Base-by-base conservation (phyloP, 2,888 invertebrate genomes). In the Loripinus fragilis region DNA sequence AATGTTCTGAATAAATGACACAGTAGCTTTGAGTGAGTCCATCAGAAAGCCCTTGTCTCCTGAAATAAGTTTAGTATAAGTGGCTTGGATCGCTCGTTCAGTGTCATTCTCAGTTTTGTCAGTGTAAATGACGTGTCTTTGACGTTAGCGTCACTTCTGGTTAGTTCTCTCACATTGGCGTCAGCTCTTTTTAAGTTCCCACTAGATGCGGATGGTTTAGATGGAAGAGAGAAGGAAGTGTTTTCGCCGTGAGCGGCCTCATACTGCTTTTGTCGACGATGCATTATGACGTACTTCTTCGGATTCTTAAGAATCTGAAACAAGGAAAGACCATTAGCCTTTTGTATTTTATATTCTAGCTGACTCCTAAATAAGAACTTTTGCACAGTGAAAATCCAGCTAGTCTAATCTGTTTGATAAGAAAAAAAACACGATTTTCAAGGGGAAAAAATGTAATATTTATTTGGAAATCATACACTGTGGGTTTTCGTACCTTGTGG, bases 201-300 rank as follows among this genome's bases (percentile, higher is more conserved):
- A 20, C 17, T 5, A 8, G 60, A 60, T 17, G 30, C 1, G 23
- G 23, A 5, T 30, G 25, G 15, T 17, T 23, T 17, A 17, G 60
- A 33, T 17, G 60, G 60, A 2, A 60, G 23, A 20, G 60, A 60
- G 33, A 60, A 60, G n/a, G n/a, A n/a, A 2, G 60, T 60, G 17
- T 25, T 17, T 2, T 60, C 60, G 10, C 60, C 60, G 20, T 60
- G 33, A 17, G 60, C 30, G 3, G 60, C 60, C 20, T 60, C 60
- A 33, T 60, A 60, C 60, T 60, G 33, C 33, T 60, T 30, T 23
- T 60, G 60, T 60, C 60, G 30, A 17, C 60, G 60, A 30, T 60
- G 60, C 20, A 60, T 30, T 17, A 33, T 17, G 33, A 33, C 20
- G 17, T 60, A 60, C 33, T 60, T 60, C 1, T 60, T 33, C 8